A percentile compares a stretch with the other conserved stretches of the same genome.
These are phyloP conservation scores for Coendou prehensilis DNA, from an alignment of 2,797 vertebrate species.

Conservation along the genomic window DNA sequence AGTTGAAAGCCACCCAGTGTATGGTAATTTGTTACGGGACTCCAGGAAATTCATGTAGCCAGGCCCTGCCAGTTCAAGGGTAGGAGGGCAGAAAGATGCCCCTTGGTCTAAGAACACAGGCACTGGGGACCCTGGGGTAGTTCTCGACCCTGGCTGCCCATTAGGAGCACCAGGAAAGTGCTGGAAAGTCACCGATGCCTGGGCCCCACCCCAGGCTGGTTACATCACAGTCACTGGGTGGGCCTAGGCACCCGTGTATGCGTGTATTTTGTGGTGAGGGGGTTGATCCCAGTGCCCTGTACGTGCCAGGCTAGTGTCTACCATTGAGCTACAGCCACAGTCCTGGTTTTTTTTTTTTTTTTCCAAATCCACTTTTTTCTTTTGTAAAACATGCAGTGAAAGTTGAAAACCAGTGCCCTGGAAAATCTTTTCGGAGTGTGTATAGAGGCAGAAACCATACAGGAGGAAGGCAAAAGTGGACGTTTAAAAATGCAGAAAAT, in stretches of 20 bases:
- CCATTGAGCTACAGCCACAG: background rate
- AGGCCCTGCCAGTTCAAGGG: background rate
- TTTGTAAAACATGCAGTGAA: background rate
- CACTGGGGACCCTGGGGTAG: background rate
- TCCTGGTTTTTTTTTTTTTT: background rate
- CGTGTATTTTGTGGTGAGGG: background rate
- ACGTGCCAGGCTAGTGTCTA: background rate
- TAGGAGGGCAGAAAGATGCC: background rate
- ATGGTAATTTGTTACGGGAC: background rate
- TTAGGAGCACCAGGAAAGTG: background rate
- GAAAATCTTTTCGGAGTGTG: background rate
- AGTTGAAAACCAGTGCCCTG: background rate
- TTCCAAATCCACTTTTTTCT: background rate
- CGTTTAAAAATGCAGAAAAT: background rate
- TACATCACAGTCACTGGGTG: background rate
- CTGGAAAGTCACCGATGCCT: background rate
- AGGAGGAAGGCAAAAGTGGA: background rate
- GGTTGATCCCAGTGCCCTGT: background rate
- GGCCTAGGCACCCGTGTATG: too few species aligned
- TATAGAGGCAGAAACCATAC: background rate
- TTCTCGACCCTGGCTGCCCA: too few species aligned
- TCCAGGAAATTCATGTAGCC: background rate
- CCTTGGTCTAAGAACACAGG: background rate
- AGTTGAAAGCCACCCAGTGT: background rate
- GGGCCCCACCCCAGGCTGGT: background rate